Conservation (phyloP, 2,113 vertebrate species). For the Neogobius melanostomus region DNA sequence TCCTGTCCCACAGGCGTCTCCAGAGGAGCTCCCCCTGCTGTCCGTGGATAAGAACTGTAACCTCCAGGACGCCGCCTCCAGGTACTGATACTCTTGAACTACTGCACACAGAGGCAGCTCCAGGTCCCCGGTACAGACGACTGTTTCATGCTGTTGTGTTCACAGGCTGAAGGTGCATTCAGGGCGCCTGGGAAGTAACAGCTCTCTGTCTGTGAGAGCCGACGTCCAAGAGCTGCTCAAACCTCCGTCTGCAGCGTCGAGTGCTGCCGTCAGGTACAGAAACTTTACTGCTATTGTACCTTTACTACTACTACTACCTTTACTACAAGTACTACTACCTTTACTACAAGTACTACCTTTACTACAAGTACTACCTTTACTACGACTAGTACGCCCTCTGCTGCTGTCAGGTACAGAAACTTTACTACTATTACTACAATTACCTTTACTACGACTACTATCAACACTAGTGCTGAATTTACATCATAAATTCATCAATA, state of each 20-base stretch:
- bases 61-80: constrained; percentile 79
- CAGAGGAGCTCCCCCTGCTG: constrained; percentile 73
- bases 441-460: too few relatives aligned
- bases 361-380: too few relatives aligned
- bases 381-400: too few relatives aligned
- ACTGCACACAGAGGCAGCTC: too few relatives aligned
- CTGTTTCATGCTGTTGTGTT: not conserved
- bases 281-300: not conserved
- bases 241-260: constrained; percentile 30
- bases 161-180: constrained; percentile 61
- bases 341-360: too few relatives aligned
- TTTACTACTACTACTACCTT: too few relatives aligned
- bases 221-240: constrained; percentile 68
- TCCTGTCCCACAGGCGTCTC: constrained; percentile 65
- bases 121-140: too few relatives aligned
- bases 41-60: constrained; percentile 80
- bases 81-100: constrained; percentile 69
- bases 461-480: too few relatives aligned
- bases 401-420: too few relatives aligned
- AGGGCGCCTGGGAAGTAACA: constrained; percentile 64
- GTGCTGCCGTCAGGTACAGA: constrained; percentile 58
- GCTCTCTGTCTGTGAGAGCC: constrained; percentile 60
- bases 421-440: too few relatives aligned
- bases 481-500: too few relatives aligned
- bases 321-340: too few relatives aligned